Percentiles rank a stretch among this genome's conserved stretches.
Conservation (phyloP, 2,888 invertebrate genomes). For the Melanargia galathea region DNA sequence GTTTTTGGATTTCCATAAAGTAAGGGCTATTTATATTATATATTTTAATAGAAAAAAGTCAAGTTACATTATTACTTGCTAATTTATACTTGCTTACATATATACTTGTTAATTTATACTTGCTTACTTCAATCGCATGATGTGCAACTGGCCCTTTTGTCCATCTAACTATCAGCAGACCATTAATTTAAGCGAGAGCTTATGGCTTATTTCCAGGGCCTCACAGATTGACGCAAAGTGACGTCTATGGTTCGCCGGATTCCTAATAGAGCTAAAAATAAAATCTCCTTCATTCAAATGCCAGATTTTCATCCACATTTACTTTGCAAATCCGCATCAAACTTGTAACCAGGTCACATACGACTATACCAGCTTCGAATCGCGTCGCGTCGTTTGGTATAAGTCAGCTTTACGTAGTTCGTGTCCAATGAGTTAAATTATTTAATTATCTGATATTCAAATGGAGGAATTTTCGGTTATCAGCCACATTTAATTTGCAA, state of each 20-base stretch:
- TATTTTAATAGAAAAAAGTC: too few relatives aligned
- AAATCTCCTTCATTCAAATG: background rate
- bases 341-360: slow-evolving; percentile 11
- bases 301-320: slow-evolving; percentile 21
- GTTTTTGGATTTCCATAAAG: too few relatives aligned
- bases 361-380: background rate
- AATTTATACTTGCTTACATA: too few relatives aligned
- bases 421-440: background rate
- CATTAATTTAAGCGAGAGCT: too few relatives aligned
- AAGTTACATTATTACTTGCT: too few relatives aligned
- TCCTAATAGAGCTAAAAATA: background rate
- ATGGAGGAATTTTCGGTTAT: slow-evolving; percentile 14
- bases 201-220: too few relatives aligned
- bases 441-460: background rate
- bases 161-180: too few relatives aligned
- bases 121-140: too few relatives aligned
- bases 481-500: slow-evolving; percentile 31
- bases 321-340: slow-evolving; percentile 29
- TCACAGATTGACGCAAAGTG: background rate
- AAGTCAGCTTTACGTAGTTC: background rate
- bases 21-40: too few relatives aligned
- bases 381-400: slow-evolving; percentile 4
- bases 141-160: too few relatives aligned
- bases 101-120: too few relatives aligned
- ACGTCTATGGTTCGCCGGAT: background rate